Conservation (phyloP, 2,797 vertebrate species). For the Pampus argenteus region DNA sequence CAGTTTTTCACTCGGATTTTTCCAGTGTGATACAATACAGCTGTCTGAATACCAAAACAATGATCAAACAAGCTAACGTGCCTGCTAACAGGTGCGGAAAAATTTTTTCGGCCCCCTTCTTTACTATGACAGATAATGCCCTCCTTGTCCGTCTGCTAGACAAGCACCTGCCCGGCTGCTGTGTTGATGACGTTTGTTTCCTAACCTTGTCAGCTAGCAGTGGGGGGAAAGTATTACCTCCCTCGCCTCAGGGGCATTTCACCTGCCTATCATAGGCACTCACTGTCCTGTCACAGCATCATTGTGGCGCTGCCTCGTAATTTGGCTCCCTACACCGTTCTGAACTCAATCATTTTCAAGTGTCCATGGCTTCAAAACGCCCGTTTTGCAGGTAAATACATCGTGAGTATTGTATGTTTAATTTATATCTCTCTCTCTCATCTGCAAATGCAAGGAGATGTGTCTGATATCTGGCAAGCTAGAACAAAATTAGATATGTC, state of each 20-base stretch:
- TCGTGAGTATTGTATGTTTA: background rate
- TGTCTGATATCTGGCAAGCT: conserved; percentile 8
- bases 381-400: conserved; percentile 6
- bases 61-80: conserved; percentile 40
- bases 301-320: conserved; percentile 28
- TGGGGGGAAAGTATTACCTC: conserved; percentile 24
- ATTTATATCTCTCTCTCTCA: conserved; percentile 22
- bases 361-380: conserved; percentile 15
- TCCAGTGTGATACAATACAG: conserved; percentile 42
- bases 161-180: conserved; percentile 42
- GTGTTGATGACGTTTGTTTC: conserved; percentile 62
- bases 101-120: conserved; percentile 12
- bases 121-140: background rate
- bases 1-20: conserved; percentile 46
- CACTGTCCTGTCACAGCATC: conserved; percentile 20
- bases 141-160: conserved; percentile 25
- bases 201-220: conserved; percentile 54
- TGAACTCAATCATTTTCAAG: conserved; percentile 28
- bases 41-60: conserved; percentile 39
- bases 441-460: conserved; percentile 32
- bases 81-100: conserved; percentile 46
- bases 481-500: conserved; percentile 40
- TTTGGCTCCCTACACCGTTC: conserved; percentile 15
- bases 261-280: conserved; percentile 48
- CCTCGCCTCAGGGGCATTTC: conserved; percentile 41